Conservation (phyloP, 2,113 vertebrate species). For the Callaeas wilsoni region DNA sequence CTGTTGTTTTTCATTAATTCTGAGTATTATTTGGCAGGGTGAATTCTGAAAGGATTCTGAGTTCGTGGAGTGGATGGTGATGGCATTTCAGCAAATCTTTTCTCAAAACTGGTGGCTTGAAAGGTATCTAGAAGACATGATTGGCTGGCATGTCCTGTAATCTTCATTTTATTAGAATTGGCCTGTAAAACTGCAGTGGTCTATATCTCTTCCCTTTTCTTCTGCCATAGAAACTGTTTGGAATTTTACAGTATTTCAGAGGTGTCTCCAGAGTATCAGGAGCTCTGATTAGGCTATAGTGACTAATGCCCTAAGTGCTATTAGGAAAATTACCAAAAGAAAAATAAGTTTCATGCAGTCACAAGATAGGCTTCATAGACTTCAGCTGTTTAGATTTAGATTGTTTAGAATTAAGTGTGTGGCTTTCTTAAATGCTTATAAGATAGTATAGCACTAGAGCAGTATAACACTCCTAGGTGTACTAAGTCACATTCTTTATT, state of each 20-base stretch:
- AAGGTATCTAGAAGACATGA: neutral
- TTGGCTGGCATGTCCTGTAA: neutral
- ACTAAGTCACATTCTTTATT: neutral
- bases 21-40: neutral
- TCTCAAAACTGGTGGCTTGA: neutral
- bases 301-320: neutral
- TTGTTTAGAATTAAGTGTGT: neutral
- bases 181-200: neutral
- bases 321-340: neutral
- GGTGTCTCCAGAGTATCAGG: neutral
- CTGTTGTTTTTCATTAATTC: neutral
- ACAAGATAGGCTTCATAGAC: neutral
- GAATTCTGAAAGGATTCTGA: neutral
- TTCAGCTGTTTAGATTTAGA: neutral
- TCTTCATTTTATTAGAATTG: neutral
- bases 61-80: neutral
- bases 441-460: neutral
- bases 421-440: neutral
- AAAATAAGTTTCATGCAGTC: neutral
- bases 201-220: neutral
- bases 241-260: neutral
- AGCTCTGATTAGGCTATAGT: neutral
- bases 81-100: neutral
- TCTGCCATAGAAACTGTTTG: neutral
- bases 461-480: neutral